Conservation (phyloP, 2,797 vertebrate genomes). For the Lagocephalus sceleratus region DNA sequence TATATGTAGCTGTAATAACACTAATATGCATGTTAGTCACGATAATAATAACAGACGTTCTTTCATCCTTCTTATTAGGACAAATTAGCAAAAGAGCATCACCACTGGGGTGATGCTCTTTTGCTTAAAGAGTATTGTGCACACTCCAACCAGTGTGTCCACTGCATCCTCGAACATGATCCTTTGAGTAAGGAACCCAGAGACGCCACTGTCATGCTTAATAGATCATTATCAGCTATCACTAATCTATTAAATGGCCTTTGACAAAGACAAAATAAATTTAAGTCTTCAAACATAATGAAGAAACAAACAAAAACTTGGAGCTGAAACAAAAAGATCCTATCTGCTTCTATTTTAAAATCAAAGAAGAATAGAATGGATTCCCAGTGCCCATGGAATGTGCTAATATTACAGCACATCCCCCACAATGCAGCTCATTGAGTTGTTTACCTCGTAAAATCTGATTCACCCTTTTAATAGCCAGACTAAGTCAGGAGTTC, state of each 20-base stretch:
- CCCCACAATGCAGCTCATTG: constrained; percentile 25
- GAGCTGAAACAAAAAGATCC: constrained; percentile 22
- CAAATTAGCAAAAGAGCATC: no score
- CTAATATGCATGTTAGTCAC: no score
- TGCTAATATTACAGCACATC: constrained; percentile 17
- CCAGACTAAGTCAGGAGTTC: constrained; percentile 39
- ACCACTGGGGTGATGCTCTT: no score
- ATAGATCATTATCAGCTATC: constrained; percentile 37
- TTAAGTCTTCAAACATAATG: constrained; percentile 28
- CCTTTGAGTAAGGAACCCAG: constrained; percentile 15
- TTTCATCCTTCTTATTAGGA: no score
- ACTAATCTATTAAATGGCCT: constrained; percentile 9
- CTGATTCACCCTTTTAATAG: constrained; percentile 35
- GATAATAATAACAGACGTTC: no score
- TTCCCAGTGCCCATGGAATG: constrained; percentile 16
- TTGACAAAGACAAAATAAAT: constrained; percentile 16
- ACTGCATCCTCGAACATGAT: constrained; percentile 20
- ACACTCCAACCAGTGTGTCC: no score
- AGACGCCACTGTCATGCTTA: constrained; percentile 22
- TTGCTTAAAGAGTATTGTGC: no score
- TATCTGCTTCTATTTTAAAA: constrained; percentile 26
- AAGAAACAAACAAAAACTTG: constrained; percentile 34
- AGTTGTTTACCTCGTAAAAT: constrained; percentile 48
- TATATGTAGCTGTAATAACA: no score
- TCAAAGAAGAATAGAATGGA: constrained; percentile 29